phyloP scores from a whole-genome alignment of 1,140 invertebrate genomes.

The Drosophila lini region DNA sequence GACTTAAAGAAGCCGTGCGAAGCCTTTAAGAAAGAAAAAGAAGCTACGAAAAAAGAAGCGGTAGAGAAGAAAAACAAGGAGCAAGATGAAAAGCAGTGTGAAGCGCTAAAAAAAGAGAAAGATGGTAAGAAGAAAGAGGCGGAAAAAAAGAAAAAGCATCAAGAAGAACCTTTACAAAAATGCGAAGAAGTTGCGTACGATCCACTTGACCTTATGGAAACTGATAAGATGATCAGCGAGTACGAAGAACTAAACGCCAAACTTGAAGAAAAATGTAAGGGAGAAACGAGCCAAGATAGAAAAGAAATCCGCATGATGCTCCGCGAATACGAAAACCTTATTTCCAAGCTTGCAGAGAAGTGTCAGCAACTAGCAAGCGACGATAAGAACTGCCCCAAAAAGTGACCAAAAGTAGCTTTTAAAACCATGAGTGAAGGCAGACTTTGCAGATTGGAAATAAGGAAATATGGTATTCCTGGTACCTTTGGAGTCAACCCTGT shows the following conservation, averaged over 20 bases:
- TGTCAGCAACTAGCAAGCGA: neutral
- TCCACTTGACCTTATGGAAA: neutral
- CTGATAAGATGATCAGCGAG: neutral
- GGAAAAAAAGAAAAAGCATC: neutral
- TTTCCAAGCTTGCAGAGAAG: neutral
- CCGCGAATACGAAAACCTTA: neutral
- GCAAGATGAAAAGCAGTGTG: too few relatives aligned
- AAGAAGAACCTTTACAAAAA: neutral
- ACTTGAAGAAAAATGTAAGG: neutral
- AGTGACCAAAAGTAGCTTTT: neutral
- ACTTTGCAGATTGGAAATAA: neutral
- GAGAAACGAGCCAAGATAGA: neutral
- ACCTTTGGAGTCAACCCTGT: neutral
- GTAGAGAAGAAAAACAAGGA: too few relatives aligned
- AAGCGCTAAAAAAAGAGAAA: too few relatives aligned
- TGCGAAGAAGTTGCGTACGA: too few relatives aligned
- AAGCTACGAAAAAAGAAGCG: too few relatives aligned
- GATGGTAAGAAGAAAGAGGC: neutral
- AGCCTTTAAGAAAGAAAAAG: neutral
- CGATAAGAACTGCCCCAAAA: too few relatives aligned
- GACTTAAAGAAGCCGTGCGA: neutral
- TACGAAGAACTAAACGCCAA: neutral
- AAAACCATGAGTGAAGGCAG: neutral
- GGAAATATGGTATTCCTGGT: neutral
- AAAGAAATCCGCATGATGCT: neutral